These are phyloP conservation scores for Sweltsa coloradensis DNA, from an alignment of 1,140 invertebrate genomes.

Conservation along the genomic window DNA sequence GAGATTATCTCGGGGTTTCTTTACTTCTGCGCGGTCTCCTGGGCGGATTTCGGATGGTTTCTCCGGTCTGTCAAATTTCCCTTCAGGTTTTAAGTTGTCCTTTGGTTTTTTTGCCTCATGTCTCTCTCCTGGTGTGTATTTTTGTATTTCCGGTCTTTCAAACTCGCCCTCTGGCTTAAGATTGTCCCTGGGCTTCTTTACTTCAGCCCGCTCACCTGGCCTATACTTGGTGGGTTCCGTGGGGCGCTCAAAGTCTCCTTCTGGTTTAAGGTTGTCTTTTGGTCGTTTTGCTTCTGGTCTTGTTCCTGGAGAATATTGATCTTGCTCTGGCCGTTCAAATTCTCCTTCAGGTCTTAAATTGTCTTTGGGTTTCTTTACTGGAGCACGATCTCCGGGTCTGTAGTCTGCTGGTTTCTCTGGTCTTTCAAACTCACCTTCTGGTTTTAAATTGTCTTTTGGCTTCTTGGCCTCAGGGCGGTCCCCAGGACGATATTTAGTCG, in stretches of 20 bases:
- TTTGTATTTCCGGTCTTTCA: too few relatives aligned
- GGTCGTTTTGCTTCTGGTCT: slow-evolving; percentile 17
- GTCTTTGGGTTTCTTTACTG: slow-evolving; percentile 30
- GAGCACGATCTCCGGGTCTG: too few relatives aligned
- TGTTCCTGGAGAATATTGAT: slow-evolving; percentile 26
- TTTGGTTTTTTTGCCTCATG: slow-evolving; percentile 35
- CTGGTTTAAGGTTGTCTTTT: slow-evolving; percentile 24
- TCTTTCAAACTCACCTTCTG: too few relatives aligned
- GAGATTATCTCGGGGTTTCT: too few relatives aligned
- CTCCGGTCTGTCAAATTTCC: too few relatives aligned
- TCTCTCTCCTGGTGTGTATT: too few relatives aligned
- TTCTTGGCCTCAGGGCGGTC: slow-evolving; percentile 32
- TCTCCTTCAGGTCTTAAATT: slow-evolving; percentile 36
- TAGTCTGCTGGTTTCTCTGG: too few relatives aligned
- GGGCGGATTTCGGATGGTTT: too few relatives aligned
- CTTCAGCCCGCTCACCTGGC: slow-evolving; percentile 16
- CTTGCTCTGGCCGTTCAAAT: slow-evolving; percentile 30
- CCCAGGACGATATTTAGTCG: slow-evolving; percentile 24
- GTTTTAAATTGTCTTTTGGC: slow-evolving; percentile 29
- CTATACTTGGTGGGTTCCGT: slow-evolving; percentile 3
- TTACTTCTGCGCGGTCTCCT: too few relatives aligned
- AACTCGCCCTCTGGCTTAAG: slow-evolving; percentile 18
- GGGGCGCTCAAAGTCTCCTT: slow-evolving; percentile 40
- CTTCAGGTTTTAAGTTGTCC: slow-evolving; percentile 23
- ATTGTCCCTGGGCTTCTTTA: slow-evolving; percentile 16